A percentile compares a stretch with the other conserved stretches of the same genome.
These are phyloP conservation scores for Oreochromis grahami DNA, from an alignment of 2,797 vertebrate species.

Conservation along the genomic window DNA sequence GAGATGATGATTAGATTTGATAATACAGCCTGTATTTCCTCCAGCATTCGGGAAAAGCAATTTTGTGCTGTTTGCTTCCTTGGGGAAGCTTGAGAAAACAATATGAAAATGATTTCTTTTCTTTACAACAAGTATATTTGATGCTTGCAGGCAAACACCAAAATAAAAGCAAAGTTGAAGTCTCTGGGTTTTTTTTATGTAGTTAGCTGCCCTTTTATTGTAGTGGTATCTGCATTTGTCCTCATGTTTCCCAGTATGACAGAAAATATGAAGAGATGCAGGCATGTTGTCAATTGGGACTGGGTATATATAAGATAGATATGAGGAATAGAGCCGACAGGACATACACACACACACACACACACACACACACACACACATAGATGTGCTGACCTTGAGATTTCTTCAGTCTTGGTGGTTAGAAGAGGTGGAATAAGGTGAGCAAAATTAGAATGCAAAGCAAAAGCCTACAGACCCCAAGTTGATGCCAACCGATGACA, in stretches of 20 bases:
- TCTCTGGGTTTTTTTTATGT: slow-evolving; percentile 37
- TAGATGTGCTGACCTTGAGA: slow-evolving; percentile 7
- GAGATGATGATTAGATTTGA: slow-evolving; percentile 73
- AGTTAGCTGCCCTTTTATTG: slow-evolving; percentile 14
- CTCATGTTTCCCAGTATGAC: background rate
- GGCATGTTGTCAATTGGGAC: background rate
- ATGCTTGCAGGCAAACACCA: slow-evolving; percentile 58
- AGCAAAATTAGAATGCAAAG: slow-evolving; percentile 18
- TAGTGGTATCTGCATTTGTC: background rate
- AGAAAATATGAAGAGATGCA: background rate
- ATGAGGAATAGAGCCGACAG: background rate
- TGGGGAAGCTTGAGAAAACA: slow-evolving; percentile 63
- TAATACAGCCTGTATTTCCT: slow-evolving; percentile 55
- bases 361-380: background rate
- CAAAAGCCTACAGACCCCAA: background rate
- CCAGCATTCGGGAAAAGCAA: slow-evolving; percentile 64
- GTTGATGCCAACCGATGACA: slow-evolving; percentile 26
- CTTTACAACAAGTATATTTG: slow-evolving; percentile 64
- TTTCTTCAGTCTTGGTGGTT: background rate
- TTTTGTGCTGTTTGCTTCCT: slow-evolving; percentile 65
- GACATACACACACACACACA: background rate
- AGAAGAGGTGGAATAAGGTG: background rate
- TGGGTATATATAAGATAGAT: background rate
- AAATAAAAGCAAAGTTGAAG: slow-evolving; percentile 53
- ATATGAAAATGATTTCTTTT: slow-evolving; percentile 74